Evolutionary conservation across 2,113 vertebrate species (phyloP), one percentile per base, ranked within the genome.

Genomic region (Saccopteryx bilineata): DNA sequence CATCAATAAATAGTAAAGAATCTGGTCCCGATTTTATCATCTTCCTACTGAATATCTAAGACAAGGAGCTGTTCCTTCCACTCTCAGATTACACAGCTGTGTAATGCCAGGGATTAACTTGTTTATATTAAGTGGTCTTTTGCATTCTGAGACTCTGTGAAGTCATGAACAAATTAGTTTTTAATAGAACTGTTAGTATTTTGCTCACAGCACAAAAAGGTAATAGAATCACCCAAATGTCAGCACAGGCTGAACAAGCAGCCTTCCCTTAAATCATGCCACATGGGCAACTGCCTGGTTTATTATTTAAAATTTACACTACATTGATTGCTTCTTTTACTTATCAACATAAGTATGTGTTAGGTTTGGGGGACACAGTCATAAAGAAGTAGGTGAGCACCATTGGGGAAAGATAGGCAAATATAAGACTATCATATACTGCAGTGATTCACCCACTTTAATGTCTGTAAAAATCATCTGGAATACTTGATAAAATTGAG

Each of bases 111-210:
- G 33, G n/a, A 26, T 39, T 80, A 3, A 68, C 72, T 89, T 85
- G 18, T 88, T 71, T 75, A 39, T 86, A 31, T 54, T 63, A 91
- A 81, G 33, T 87, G 76, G 56, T 26, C 54, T 84, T 48, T 96
- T 89, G 48, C 1, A 78, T 76, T 91, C 56, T 63, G 46, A 82
- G 17, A 48, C 65, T 80, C 15, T 23, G 5, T 21, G 7, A 87
- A 93, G 24, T 94, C 46, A 80, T 18, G 58, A 94, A 91, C 72
- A 63, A 63, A 82, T 86, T 78, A 79, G 66, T 72, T 87, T 50
- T 17, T 31, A 75, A 58, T 9, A 24, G 17, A 81, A 83, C 24
- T 87, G 26, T 69, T 83, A 33, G 18, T 33, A 52, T 68, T 96
- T 89, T 83, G 23, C 21, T 79, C 9, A 24, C 28, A 58, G 5